Conservation (phyloP, 2,113 vertebrate species). For the Rhinopomastus cyanomelas region DNA sequence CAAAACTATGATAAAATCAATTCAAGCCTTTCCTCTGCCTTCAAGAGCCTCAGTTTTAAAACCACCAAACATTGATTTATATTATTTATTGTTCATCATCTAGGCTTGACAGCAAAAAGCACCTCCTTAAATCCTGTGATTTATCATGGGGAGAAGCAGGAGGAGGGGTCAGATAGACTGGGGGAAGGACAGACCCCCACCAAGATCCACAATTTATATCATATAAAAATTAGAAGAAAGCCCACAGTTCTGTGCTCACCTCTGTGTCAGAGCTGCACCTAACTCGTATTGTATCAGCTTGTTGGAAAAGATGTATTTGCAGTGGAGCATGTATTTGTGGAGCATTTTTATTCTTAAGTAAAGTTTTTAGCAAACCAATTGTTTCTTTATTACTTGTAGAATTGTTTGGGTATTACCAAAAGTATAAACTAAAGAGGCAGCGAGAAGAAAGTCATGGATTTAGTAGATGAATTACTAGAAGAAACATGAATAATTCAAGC, state of each 20-base stretch:
- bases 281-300: not conserved
- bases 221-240: not conserved
- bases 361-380: not conserved
- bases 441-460: not conserved
- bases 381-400: conserved; percentile 32
- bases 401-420: conserved; percentile 11
- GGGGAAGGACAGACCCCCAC: not conserved
- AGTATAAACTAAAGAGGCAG: conserved; percentile 9
- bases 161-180: not conserved
- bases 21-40: not conserved
- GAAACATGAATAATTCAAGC: conserved; percentile 45
- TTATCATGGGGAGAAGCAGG: accelerated
- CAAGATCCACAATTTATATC: accelerated
- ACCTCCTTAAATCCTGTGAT: not conserved
- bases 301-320: not conserved
- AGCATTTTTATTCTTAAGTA: not conserved
- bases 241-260: not conserved
- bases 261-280: not conserved
- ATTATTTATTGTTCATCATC: not conserved
- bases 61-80: not conserved
- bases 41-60: not conserved
- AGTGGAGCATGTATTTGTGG: not conserved
- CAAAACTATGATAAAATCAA: not conserved
- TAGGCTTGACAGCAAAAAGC: not conserved
- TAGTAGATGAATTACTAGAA: not conserved